Percentiles rank a stretch among this genome's conserved stretches.
These are phyloP conservation scores for Lasioglossum zephyrum DNA, from an alignment of 2,888 invertebrate genomes.

Conservation along the genomic window DNA sequence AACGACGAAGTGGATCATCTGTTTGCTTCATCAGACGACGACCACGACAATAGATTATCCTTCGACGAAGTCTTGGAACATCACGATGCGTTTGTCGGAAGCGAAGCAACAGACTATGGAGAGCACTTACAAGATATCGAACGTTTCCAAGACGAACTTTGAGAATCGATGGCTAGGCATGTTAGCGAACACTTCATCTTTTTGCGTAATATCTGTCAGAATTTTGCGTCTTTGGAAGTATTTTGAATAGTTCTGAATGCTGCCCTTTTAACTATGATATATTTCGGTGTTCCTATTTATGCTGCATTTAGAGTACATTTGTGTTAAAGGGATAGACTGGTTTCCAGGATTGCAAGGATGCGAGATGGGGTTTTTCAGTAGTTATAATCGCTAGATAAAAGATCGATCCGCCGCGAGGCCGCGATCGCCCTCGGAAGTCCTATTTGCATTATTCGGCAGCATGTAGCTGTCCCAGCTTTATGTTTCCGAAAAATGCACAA, in stretches of 20 bases:
- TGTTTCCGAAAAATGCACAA: no score
- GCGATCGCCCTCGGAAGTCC: no score
- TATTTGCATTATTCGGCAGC: no score
- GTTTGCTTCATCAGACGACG: conserved; percentile 93
- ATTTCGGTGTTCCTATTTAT: conserved; percentile 55
- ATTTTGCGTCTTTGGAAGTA: conserved; percentile 43
- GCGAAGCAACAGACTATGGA: conserved; percentile 95
- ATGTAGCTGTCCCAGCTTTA: no score
- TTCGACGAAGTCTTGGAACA: conserved; percentile 93
- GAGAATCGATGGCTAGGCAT: conserved; percentile 47
- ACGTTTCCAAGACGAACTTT: conserved; percentile 91
- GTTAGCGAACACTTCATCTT: conserved; percentile 27
- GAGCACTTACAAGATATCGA: conserved; percentile 93
- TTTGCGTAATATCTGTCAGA: conserved; percentile 41
- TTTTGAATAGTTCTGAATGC: conserved; percentile 51
- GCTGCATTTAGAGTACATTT: conserved; percentile 48
- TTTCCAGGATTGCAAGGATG: no score
- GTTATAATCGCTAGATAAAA: no score
- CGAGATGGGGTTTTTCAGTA: no score
- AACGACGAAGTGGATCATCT: conserved; percentile 96
- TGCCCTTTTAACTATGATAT: conserved; percentile 28
- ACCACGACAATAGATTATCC: conserved; percentile 92
- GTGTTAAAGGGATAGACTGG: conserved; percentile 7
- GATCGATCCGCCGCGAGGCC: no score
- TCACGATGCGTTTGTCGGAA: conserved; percentile 96